phyloP scores from a whole-genome alignment of 2,888 invertebrate species.

The Marasmarcha lunaedactyla region DNA sequence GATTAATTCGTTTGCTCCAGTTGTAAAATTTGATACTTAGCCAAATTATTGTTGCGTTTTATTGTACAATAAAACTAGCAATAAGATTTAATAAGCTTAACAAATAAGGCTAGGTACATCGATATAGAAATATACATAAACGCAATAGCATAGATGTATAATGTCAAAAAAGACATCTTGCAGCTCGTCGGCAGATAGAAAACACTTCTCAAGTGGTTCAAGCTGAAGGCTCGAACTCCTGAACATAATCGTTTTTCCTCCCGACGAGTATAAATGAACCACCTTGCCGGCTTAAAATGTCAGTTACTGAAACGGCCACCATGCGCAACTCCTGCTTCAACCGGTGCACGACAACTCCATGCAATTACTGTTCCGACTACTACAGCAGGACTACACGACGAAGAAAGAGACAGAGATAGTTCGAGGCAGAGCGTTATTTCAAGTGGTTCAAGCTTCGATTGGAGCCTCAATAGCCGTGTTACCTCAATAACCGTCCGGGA shows the following conservation, averaged over 20 bases:
- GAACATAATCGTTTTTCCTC: slow-evolving; percentile 8
- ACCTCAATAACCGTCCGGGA: slow-evolving; percentile 9
- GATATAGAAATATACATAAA: too few relatives aligned
- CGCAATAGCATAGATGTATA: too few relatives aligned
- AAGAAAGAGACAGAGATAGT: neutral
- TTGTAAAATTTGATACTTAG: slow-evolving; percentile 1
- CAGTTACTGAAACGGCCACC: neutral
- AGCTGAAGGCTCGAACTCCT: slow-evolving; percentile 8
- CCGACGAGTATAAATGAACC: slow-evolving; percentile 9
- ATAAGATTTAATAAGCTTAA: too few relatives aligned
- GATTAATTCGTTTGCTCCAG: neutral
- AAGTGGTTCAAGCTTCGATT: slow-evolving; percentile 9
- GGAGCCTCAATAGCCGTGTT: slow-evolving; percentile 10
- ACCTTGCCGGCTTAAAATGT: slow-evolving; percentile 5
- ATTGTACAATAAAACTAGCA: too few relatives aligned
- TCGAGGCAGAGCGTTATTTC: neutral
- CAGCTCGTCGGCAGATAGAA: slow-evolving; percentile 1
- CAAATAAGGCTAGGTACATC: too few relatives aligned
- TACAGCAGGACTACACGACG: neutral
- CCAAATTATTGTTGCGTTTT: too few relatives aligned
- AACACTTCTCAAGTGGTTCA: slow-evolving; percentile 1
- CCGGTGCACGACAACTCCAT: neutral
- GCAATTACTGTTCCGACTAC: neutral
- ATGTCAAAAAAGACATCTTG: neutral
- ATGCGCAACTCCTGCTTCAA: neutral